These are phyloP conservation scores for Parasteatoda lunata DNA, from an alignment of 2,888 invertebrate species.

Conservation along the genomic window DNA sequence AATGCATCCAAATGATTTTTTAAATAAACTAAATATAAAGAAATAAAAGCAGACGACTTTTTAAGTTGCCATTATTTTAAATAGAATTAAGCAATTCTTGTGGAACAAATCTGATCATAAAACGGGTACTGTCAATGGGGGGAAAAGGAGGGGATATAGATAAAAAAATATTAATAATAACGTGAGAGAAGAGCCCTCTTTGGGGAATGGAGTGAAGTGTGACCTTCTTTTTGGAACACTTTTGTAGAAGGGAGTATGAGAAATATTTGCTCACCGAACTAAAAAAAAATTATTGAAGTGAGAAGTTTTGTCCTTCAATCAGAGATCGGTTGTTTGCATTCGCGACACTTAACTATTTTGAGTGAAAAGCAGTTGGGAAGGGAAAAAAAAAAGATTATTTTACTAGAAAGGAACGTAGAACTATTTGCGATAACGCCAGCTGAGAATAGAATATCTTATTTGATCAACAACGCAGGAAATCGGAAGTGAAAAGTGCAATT, in stretches of 20 bases:
- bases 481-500: neutral
- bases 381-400: neutral
- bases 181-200: neutral
- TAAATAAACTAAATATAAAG: no score
- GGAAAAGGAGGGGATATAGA: neutral
- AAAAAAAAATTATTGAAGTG: slow-evolving; percentile 4
- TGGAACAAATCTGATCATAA: neutral
- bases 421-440: slow-evolving; percentile 5
- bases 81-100: neutral
- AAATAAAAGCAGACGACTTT: no score
- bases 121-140: neutral
- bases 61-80: neutral
- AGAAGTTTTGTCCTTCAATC: neutral
- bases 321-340: neutral
- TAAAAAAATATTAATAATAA: neutral
- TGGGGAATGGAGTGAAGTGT: neutral
- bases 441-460: slow-evolving; percentile 11
- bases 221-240: neutral
- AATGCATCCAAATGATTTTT: no score
- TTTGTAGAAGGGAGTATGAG: neutral
- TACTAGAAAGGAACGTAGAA: slow-evolving; percentile 5
- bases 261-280: slow-evolving; percentile 25
- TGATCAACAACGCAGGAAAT: slow-evolving; percentile 3
- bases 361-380: neutral
- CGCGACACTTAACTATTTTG: neutral